Conservation (phyloP, 2,797 vertebrate species). For the Uromys caudimaculatus region DNA sequence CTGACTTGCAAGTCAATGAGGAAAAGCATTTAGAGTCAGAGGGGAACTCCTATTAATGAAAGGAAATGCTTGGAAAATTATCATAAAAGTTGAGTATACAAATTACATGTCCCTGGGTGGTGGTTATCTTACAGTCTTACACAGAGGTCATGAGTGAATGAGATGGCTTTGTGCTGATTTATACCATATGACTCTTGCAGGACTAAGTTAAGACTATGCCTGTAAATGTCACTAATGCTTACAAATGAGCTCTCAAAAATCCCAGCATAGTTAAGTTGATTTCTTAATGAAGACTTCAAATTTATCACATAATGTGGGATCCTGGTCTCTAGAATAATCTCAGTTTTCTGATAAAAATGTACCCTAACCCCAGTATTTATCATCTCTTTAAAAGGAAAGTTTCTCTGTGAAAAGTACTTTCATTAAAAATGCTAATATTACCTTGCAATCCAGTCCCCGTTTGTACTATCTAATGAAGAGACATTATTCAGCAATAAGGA, state of each 20-base stretch:
- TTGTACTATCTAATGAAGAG: not conserved
- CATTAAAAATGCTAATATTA: not conserved
- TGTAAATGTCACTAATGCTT: constrained; percentile 11
- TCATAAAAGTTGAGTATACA: constrained; percentile 62
- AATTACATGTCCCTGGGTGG: constrained; percentile 6
- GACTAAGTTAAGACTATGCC: not conserved
- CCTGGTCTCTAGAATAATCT: not conserved
- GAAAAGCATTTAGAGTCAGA: constrained; percentile 56
- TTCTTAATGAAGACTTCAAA: constrained; percentile 57
- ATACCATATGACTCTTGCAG: not conserved
- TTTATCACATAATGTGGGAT: not conserved
- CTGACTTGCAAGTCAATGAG: constrained; percentile 53
- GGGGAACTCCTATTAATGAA: constrained; percentile 43
- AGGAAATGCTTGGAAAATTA: constrained; percentile 68
- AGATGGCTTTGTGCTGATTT: not conserved
- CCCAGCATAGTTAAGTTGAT: not conserved
- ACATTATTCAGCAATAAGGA: constrained; percentile 18
- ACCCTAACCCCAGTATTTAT: not conserved
- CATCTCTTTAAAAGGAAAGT: constrained; percentile 7
- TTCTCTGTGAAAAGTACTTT: not conserved
- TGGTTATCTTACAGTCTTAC: constrained; percentile 49
- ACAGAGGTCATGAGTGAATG: not conserved
- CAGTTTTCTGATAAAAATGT: not conserved
- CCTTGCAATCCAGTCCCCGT: not conserved
- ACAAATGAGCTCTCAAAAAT: constrained; percentile 27